Evolutionary conservation across 30 jellyfish, hydroid and myxozoan species (phyloP).

Genomic region (Pelagia noctiluca): DNA sequence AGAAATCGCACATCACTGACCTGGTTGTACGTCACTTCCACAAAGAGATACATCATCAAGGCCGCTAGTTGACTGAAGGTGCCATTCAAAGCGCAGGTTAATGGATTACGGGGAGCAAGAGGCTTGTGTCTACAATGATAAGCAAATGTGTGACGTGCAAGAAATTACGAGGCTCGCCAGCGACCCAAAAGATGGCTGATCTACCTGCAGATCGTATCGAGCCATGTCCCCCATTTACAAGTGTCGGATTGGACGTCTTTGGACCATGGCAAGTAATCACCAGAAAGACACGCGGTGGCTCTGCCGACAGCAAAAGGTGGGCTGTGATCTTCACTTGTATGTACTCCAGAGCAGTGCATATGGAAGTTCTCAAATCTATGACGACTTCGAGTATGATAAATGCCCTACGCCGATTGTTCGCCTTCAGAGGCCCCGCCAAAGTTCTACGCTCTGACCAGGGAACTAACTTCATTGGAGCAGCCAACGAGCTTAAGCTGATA

Average conservation of each 20-base stretch:
- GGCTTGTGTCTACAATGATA: neutral
- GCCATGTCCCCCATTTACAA: neutral
- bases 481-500: constrained; percentile 22
- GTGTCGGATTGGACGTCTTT: constrained; percentile 1
- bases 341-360: constrained; percentile 52
- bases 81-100: neutral
- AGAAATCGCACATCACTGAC: constrained; percentile 37
- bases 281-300: constrained; percentile 27
- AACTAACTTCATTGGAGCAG: constrained; percentile 62
- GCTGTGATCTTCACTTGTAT: constrained; percentile 36
- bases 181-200: neutral
- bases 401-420: constrained; percentile 49
- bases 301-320: constrained; percentile 33
- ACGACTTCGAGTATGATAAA: constrained; percentile 27
- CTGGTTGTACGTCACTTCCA: constrained; percentile 28
- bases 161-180: constrained; percentile 11
- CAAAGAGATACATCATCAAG: constrained; percentile 33
- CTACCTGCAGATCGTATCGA: neutral
- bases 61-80: constrained; percentile 34
- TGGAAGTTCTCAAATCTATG: constrained; percentile 40
- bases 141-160: neutral
- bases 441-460: constrained; percentile 50
- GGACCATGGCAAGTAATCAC: neutral
- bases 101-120: neutral
- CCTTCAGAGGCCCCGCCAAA: constrained; percentile 56